Conservation (phyloP, 2,888 invertebrate genomes). For the Chironomus riparius region DNA sequence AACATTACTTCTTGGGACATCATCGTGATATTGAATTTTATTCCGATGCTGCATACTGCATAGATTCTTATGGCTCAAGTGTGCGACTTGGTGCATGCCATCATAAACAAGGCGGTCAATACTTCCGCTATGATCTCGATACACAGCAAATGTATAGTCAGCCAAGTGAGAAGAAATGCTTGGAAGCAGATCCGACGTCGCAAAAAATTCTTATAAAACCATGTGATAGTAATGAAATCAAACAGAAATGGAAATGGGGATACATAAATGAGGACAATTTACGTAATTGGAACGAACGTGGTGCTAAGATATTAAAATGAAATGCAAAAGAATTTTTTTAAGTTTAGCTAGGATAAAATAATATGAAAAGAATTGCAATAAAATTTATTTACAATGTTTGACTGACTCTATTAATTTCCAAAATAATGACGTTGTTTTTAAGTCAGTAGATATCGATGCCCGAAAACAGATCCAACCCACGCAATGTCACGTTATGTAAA, state of each 20-base stretch:
- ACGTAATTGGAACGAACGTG: not conserved
- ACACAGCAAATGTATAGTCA: slow-evolving; percentile 3
- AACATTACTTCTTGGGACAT: slow-evolving; percentile 34
- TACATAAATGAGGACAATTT: slow-evolving; percentile 10
- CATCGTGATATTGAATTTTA: slow-evolving; percentile 40
- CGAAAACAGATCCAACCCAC: slow-evolving; percentile 7
- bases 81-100: slow-evolving; percentile 69
- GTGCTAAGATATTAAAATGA: slow-evolving; percentile 8
- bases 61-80: slow-evolving; percentile 59
- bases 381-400: not conserved
- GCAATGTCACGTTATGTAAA: not conserved
- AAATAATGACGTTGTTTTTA: not conserved
- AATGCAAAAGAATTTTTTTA: not conserved
- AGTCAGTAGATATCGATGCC: slow-evolving; percentile 17
- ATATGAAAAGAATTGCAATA: not conserved
- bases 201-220: not conserved
- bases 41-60: slow-evolving; percentile 59
- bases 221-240: not conserved
- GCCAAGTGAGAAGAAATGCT: not conserved
- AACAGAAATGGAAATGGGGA: slow-evolving; percentile 18
- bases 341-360: not conserved
- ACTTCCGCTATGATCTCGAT: slow-evolving; percentile 65
- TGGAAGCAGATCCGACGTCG: not conserved
- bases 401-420: not conserved
- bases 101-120: slow-evolving; percentile 84